Percentiles rank a stretch among this genome's conserved stretches.
Conservation (phyloP, 2,888 invertebrate species). For the Zonitis immaculata region DNA sequence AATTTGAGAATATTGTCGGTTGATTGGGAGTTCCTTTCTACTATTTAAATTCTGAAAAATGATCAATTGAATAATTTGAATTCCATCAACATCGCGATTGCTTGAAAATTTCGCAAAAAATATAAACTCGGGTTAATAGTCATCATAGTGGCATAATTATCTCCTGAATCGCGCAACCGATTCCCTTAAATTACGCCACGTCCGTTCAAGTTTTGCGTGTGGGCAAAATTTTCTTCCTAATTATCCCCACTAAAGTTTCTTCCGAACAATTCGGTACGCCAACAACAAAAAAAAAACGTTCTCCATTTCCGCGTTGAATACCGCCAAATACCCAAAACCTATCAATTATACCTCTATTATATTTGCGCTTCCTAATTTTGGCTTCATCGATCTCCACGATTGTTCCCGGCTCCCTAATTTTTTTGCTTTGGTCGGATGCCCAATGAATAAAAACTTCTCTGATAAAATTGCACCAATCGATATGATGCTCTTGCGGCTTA, state of each 20-base stretch:
- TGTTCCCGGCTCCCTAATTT: not conserved
- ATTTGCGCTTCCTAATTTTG: not conserved
- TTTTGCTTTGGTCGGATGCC: too few relatives aligned
- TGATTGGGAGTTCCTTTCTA: too few relatives aligned
- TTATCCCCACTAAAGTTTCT: not conserved
- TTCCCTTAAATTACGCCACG: not conserved
- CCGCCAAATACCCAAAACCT: not conserved
- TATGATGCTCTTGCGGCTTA: too few relatives aligned
- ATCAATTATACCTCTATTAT: not conserved
- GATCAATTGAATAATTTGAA: too few relatives aligned
- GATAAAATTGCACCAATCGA: too few relatives aligned
- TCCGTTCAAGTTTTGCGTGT: not conserved
- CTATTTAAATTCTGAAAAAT: too few relatives aligned
- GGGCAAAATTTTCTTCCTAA: not conserved
- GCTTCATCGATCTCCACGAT: conserved; percentile 1
- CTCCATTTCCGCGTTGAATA: not conserved
- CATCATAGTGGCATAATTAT: too few relatives aligned
- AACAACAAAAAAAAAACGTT: not conserved
- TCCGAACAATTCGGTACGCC: not conserved
- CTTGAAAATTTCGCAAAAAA: too few relatives aligned
- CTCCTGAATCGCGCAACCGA: too few relatives aligned
- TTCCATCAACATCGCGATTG: too few relatives aligned
- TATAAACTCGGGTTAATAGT: too few relatives aligned
- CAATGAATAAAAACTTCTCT: too few relatives aligned
- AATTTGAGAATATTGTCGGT: not conserved